Base-by-base conservation (phyloP, 2,113 vertebrate species). In the Pelodiscus sinensis region DNA sequence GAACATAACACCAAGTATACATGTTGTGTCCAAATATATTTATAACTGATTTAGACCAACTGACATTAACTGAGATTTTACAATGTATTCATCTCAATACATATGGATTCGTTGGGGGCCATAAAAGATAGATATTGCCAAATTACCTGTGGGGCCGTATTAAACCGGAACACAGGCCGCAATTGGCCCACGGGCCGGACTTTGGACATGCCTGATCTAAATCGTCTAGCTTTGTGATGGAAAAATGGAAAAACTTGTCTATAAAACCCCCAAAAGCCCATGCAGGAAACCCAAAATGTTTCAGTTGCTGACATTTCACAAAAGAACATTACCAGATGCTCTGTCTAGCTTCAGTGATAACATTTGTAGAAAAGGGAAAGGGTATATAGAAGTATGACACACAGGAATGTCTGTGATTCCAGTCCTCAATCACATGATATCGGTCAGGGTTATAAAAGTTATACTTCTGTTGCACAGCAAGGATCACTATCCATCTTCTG, bases 381-480 rank as follows among this genome's bases (percentile, higher is more conserved):
- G 4, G 21, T 73, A 1, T 1, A 19, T 2, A 21, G 2, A 54
- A 8, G 0, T 78, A 8, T 27, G 0, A 0, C 58, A 31, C 4
- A 1, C n/a, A 6, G 15, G 2, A 54, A 18, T n/a, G 62, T 68
- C 62, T 68, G 29, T n/a, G 62, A 68, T 19, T 68, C 31, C 15
- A 68, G 15, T 68, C 31, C 57, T 27, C n/a, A 68, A 31, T 78
- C 79, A 85, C 44, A 24, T 84, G 16, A 50, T 21, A 44, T 3
- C 75, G 62, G 3, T 35, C 11, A 71, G 14, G 2, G 5, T 85
- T 84, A 44, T 19, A 78, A 89, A 92, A 87, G 6, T 35, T 24
- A 50, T 90, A 2, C 11, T 57, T 92, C 24, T 56, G 52, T 65
- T 52, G 50, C 1, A 1, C 1, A 25, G 2, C 4, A 68, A 31